Evolutionary conservation across 1,140 invertebrate species (phyloP).

Genomic region (Lucilia sericata): DNA sequence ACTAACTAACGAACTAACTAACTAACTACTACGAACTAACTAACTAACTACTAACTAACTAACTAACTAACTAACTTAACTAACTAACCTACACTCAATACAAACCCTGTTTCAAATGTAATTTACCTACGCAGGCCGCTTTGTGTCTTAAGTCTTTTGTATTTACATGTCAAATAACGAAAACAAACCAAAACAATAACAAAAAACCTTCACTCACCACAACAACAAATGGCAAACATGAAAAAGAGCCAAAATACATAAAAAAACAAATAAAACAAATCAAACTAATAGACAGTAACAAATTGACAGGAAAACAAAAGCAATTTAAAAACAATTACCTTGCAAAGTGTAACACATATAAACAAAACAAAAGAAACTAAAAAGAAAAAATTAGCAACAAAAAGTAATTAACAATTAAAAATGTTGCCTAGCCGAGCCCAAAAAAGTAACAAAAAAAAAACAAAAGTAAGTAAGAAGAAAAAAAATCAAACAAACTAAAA

Average conservation of each 20-base stretch:
- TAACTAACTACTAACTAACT: too few species aligned
- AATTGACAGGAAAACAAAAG: not conserved
- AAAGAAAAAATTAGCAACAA: not conserved
- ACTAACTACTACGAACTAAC: too few species aligned
- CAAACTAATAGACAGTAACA: not conserved
- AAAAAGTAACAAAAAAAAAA: not conserved
- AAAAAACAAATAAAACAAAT: not conserved
- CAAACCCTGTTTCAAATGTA: conserved; percentile 18
- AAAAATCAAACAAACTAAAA: not conserved
- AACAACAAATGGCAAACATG: not conserved
- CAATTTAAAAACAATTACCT: not conserved
- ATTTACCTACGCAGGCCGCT: not conserved
- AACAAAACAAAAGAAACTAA: not conserved
- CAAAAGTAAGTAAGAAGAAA: not conserved
- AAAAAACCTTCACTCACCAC: not conserved
- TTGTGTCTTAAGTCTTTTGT: conserved; percentile 4
- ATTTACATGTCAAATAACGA: not conserved
- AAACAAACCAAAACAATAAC: not conserved
- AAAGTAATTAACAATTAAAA: conserved; percentile 25
- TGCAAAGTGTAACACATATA: not conserved
- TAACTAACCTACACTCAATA: not conserved
- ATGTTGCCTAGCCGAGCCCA: not conserved
- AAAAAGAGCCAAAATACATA: not conserved
- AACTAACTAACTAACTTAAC: too few species aligned
- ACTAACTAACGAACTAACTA: too few species aligned